Conservation (phyloP, 2,113 vertebrate genomes). For the Rostratula benghalensis region DNA sequence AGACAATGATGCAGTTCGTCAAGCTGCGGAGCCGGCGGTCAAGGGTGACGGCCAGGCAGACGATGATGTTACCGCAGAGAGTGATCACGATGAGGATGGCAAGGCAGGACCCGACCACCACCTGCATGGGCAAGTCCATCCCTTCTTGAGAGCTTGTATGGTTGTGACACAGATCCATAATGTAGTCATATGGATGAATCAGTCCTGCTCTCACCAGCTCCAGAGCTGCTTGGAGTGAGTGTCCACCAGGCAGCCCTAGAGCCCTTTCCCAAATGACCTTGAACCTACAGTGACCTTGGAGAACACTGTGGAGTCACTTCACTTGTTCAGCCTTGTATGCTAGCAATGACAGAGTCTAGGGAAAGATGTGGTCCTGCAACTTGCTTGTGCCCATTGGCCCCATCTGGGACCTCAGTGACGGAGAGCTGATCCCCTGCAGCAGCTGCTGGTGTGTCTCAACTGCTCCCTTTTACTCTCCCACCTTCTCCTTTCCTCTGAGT, state of each 20-base stretch:
- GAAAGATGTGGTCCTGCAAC: neutral
- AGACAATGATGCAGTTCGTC: conserved; percentile 94
- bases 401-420: neutral
- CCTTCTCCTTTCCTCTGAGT: neutral
- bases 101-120: conserved; percentile 77
- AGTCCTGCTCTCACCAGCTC: neutral
- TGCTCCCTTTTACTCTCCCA: neutral
- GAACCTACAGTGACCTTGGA: neutral
- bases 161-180: conserved; percentile 53
- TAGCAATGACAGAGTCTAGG: neutral
- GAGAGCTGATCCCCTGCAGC: fast-evolving
- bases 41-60: conserved; percentile 88
- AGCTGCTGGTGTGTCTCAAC: neutral
- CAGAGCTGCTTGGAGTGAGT: neutral
- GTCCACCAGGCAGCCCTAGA: neutral
- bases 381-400: neutral
- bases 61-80: conserved; percentile 87
- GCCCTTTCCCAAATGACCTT: neutral
- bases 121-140: conserved; percentile 16
- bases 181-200: neutral
- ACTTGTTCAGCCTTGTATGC: neutral
- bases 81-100: conserved; percentile 83
- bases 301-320: neutral
- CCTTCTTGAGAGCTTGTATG: neutral
- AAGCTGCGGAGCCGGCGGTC: conserved; percentile 87